A percentile compares a stretch with the other conserved stretches of the same genome.
These are phyloP conservation scores for Perca schrenkii DNA, from an alignment of 2,113 vertebrate species.

Conservation along the genomic window DNA sequence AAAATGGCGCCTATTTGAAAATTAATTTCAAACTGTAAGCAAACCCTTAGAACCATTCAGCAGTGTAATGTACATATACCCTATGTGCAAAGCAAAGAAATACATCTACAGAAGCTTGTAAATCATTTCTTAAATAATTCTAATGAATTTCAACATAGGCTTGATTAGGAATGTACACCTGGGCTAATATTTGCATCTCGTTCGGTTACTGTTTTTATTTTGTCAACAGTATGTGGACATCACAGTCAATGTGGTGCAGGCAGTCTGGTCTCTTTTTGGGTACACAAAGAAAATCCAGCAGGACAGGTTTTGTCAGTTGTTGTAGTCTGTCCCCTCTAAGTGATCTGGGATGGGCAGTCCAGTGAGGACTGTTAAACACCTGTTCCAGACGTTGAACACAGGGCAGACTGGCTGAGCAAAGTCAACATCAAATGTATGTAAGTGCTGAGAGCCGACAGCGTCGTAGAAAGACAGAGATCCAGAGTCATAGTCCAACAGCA, in stretches of 20 bases:
- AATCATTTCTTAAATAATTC: slow-evolving; percentile 61
- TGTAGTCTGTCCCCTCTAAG: slow-evolving; percentile 91
- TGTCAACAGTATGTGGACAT: slow-evolving; percentile 57
- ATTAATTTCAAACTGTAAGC: slow-evolving; percentile 36
- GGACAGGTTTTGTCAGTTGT: slow-evolving; percentile 78
- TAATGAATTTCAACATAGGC: slow-evolving; percentile 76
- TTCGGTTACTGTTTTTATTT: slow-evolving; percentile 66
- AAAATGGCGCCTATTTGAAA: slow-evolving; percentile 37
- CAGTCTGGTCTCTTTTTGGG: slow-evolving; percentile 25
- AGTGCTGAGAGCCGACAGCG: slow-evolving; percentile 93
- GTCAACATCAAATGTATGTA: slow-evolving; percentile 94
- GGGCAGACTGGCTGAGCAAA: slow-evolving; percentile 96
- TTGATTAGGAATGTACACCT: slow-evolving; percentile 81
- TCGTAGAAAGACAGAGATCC: slow-evolving; percentile 96
- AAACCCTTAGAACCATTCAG: slow-evolving; percentile 78
- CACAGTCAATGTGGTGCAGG: slow-evolving; percentile 43
- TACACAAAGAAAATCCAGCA: slow-evolving; percentile 19
- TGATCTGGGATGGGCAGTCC: slow-evolving; percentile 98
- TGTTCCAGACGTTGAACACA: slow-evolving; percentile 98
- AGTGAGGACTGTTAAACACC: slow-evolving; percentile 95
- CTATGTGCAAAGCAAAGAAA: slow-evolving; percentile 88
- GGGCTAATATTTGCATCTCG: slow-evolving; percentile 39
- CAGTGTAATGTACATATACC: slow-evolving; percentile 79
- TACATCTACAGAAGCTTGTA: slow-evolving; percentile 57
- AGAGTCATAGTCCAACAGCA: slow-evolving; percentile 96